phyloP scores from a whole-genome alignment of 2,888 invertebrate genomes.

The Charanyca ferruginea region DNA sequence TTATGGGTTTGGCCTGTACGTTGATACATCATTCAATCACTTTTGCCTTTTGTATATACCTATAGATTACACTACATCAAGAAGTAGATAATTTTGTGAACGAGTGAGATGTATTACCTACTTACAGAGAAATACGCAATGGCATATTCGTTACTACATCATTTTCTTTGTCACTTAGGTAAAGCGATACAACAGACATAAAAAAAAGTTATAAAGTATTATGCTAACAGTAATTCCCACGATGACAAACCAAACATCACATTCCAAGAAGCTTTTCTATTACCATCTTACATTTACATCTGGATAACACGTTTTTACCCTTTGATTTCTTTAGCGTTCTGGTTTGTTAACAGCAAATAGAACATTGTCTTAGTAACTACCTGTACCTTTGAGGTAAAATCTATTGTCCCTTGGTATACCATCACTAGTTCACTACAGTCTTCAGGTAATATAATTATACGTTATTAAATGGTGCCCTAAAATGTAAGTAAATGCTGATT shows the following conservation, averaged over 20 bases:
- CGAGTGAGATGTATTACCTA: slow-evolving; percentile 3
- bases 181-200: slow-evolving; percentile 3
- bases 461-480: slow-evolving; percentile 39
- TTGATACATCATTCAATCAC: too few relatives aligned
- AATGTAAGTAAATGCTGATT: slow-evolving; percentile 11
- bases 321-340: slow-evolving; percentile 19
- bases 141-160: slow-evolving; percentile 7
- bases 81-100: slow-evolving; percentile 7
- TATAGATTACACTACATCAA: neutral
- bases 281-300: slow-evolving; percentile 49
- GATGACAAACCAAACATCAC: slow-evolving; percentile 41
- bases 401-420: slow-evolving; percentile 47
- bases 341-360: slow-evolving; percentile 29
- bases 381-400: slow-evolving; percentile 49
- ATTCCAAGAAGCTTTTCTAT: slow-evolving; percentile 55
- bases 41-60: too few relatives aligned
- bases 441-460: slow-evolving; percentile 56
- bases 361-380: slow-evolving; percentile 51
- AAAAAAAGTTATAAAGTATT: slow-evolving; percentile 28
- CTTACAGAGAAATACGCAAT: slow-evolving; percentile 16
- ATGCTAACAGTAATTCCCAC: slow-evolving; percentile 48
- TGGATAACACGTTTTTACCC: slow-evolving; percentile 20
- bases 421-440: too few relatives aligned
- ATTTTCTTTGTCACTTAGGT: slow-evolving; percentile 14
- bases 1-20: too few relatives aligned